phyloP scores from a whole-genome alignment of 2,888 invertebrate genomes.

The Leptinotarsa juncta region DNA sequence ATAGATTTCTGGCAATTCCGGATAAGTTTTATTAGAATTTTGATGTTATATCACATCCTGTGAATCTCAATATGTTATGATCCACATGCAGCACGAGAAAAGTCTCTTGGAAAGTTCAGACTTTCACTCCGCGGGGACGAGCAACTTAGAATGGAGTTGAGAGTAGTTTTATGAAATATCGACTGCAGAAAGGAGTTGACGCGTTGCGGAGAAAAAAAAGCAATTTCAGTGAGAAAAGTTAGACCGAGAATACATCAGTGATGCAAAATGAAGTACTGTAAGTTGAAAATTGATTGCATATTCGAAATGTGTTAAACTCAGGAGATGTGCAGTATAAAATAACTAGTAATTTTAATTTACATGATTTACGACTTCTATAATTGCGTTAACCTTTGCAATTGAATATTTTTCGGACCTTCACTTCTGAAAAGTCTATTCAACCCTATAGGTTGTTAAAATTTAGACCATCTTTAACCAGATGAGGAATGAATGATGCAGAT shows the following conservation, averaged over 20 bases:
- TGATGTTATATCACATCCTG: constrained; percentile 34
- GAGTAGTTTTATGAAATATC: constrained; percentile 44
- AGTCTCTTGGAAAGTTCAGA: constrained; percentile 33
- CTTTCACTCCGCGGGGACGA: constrained; percentile 30
- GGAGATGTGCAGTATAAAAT: neutral
- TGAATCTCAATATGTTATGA: constrained; percentile 40
- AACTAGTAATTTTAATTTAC: no score
- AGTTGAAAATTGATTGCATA: neutral
- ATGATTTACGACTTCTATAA: no score
- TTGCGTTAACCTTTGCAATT: no score
- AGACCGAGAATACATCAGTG: neutral
- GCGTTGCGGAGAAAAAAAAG: constrained; percentile 20
- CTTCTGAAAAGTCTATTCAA: no score
- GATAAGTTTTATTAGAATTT: constrained; percentile 26
- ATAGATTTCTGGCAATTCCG: constrained; percentile 27
- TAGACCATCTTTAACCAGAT: no score
- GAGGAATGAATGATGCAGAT: no score
- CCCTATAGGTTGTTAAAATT: no score
- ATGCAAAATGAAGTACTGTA: neutral
- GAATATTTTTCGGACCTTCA: no score
- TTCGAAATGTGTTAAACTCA: neutral
- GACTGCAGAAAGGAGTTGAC: constrained; percentile 31
- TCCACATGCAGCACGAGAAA: constrained; percentile 27
- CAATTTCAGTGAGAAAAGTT: constrained; percentile 26
- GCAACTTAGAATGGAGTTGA: constrained; percentile 37